Evolutionary conservation across 2,113 vertebrate species (phyloP), one percentile per base, ranked within the genome.

Genomic region (Megatriorchis doriae): DNA sequence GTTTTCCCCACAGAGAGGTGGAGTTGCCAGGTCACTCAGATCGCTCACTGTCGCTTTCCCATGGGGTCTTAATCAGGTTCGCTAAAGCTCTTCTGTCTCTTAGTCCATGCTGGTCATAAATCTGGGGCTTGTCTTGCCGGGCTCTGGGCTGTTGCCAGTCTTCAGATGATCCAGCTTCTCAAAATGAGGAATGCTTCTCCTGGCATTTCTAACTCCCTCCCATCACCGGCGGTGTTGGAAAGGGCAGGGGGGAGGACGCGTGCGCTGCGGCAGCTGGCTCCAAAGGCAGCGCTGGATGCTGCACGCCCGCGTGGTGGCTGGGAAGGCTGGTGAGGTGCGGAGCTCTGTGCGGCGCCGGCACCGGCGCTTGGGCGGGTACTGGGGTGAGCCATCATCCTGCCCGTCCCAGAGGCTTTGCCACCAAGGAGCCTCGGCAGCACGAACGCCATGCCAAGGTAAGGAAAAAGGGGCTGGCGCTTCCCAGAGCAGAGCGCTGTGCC

Each of bases 331-430:
- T 3, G 11, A 36, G 79, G 59, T 5, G 55, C 4, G 2, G 72
- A 23, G 85, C 23, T 20, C 21, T 3, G 47, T 0, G 0, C 0
- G 6, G 81, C 3, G 10, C 40, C 4, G 1, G 56, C 29, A 8
- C 62, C 0, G 2, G 63, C 4, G 9, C 43, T 21, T 4, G n/a
- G 43, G 38, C 1, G 7, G 15, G 25, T 59, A 11, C 48, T 16
- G 25, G 53, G 47, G 32, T 47, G 17, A 66, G 13, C 53, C 7
- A 0, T 20, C 0, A 0, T 56, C 63, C 34, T 1, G 0, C 34
- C 71, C 2, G 1, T 45, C 71, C 66, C 2, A 0, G 56, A 71
- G 25, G 48, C 48, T 53, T 56, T 0, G 0, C 31, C 0, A 2
- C 58, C 7, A 23, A 68, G 68, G 52, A 85, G 43, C 84, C 61